A percentile compares a stretch with the other conserved stretches of the same genome.
Evolutionary conservation across 2,888 invertebrate genomes (phyloP).

Genomic region (Azorinus chamasolen): DNA sequence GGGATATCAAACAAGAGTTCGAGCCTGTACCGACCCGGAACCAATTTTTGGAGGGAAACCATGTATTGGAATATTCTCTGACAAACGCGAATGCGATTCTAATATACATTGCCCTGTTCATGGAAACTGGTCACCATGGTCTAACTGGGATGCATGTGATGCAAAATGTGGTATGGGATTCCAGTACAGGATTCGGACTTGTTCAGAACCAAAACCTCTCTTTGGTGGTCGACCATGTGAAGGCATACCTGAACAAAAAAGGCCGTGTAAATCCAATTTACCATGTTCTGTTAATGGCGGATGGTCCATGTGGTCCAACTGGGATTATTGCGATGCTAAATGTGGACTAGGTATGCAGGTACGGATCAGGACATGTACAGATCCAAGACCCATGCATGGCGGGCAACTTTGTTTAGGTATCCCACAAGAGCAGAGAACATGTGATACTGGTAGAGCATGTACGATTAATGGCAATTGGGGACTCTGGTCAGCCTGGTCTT

Average conservation of each 20-base stretch:
- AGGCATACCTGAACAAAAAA: constrained; percentile 35
- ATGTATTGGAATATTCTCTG: constrained; percentile 41
- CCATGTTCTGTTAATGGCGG: constrained; percentile 53
- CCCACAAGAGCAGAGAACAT: constrained; percentile 30
- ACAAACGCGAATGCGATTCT: constrained; percentile 28
- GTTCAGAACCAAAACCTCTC: constrained; percentile 51
- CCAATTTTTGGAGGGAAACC: constrained; percentile 48
- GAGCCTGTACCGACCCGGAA: constrained; percentile 50
- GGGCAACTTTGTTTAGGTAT: constrained; percentile 48
- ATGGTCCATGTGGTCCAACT: constrained; percentile 53
- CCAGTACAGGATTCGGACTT: constrained; percentile 32
- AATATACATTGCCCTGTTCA: constrained; percentile 35
- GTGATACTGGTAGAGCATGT: constrained; percentile 40
- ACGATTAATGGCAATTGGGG: constrained; percentile 48
- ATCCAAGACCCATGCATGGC: constrained; percentile 52
- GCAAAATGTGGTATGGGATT: constrained; percentile 48
- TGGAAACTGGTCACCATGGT: constrained; percentile 55
- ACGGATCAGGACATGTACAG: constrained; percentile 47
- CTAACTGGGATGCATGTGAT: constrained; percentile 40
- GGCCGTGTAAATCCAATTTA: constrained; percentile 43
- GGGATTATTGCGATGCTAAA: constrained; percentile 38
- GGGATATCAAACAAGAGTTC: constrained; percentile 26
- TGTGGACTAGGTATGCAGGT: constrained; percentile 46
- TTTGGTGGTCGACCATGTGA: constrained; percentile 48
- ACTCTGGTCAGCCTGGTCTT: constrained; percentile 46